Evolutionary conservation across 2,113 vertebrate genomes (phyloP), one percentile per base, ranked within the genome.

Genomic region (Hystrix cristata): DNA sequence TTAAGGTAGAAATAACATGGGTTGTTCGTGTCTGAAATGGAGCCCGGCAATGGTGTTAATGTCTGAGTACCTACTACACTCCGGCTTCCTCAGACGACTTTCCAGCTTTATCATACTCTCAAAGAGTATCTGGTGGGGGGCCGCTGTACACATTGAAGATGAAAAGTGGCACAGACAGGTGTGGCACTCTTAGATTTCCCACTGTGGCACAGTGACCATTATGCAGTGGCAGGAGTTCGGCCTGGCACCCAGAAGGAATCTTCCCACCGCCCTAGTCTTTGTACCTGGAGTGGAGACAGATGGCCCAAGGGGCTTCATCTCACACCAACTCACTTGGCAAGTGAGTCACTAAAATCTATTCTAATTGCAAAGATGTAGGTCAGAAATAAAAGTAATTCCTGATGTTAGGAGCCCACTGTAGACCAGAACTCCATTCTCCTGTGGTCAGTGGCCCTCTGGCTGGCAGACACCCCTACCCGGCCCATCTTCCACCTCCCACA

Each of bases 381-480:
- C n/a, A 53, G 57, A 57, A 59, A 64, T 10, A 34, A 79, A 55
- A 21, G 0, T 25, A 9, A 19, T 19, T 38, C 11, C 27, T 43
- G 14, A 46, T 74, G 38, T n/a, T 71, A 16, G 64, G 25, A 18
- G 3, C 62, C 51, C 21, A 1, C 11, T 59, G 3, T 19, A 4
- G 64, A 10, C 3, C 25, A 1, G 21, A 65, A 55, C 23, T 9
- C 15, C 0, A 0, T 14, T 72, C 46, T 48, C n/a, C n/a, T 25
- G 34, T 5, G 38, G 21, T 1, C 4, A 16, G 0, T 0, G 27
- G 9, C 43, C 43, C 43, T 13, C 21, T 60, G 31, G 29, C 12
- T 23, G 6, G 59, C 3, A 0, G 5, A 29, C 0, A 0, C 12
- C 5, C 3, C 16, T 3, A 0, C 55, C 7, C 0, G 0, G 34